Evolutionary conservation across 2,113 vertebrate genomes (phyloP).

Genomic region (Onychostoma macrolepis): DNA sequence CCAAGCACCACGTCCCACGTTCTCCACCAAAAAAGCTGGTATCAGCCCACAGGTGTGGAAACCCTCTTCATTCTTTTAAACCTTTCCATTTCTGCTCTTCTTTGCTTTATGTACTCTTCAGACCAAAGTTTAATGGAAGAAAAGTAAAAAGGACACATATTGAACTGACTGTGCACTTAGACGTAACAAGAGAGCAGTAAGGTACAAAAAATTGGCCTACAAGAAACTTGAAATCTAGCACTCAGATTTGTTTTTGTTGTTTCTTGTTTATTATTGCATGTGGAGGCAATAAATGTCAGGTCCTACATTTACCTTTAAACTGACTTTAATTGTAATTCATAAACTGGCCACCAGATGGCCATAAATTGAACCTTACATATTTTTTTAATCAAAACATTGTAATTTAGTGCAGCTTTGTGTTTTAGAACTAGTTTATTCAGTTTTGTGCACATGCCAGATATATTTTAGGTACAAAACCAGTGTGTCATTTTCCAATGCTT

Average conservation of each 20-base stretch:
- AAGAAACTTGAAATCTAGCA: not conserved
- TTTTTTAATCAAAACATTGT: conserved; percentile 23
- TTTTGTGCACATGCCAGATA: conserved; percentile 33
- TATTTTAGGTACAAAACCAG: conserved; percentile 57
- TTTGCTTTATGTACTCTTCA: conserved; percentile 56
- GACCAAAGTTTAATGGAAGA: conserved; percentile 35
- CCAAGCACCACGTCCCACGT: conserved; percentile 90
- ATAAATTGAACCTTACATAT: conserved; percentile 12
- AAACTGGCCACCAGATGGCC: conserved; percentile 19
- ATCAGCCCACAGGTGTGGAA: conserved; percentile 98
- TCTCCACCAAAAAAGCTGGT: conserved; percentile 90
- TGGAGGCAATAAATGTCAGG: conserved; percentile 20
- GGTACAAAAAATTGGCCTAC: not conserved
- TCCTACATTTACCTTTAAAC: conserved; percentile 8
- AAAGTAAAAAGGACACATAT: conserved; percentile 19
- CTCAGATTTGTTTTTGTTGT: conserved; percentile 17
- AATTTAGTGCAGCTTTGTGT: conserved; percentile 28
- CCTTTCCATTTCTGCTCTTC: conserved; percentile 41
- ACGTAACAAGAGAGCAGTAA: conserved; percentile 4
- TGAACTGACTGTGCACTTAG: conserved; percentile 17
- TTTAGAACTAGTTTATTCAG: conserved; percentile 18
- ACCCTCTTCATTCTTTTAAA: conserved; percentile 87
- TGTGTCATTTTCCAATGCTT: conserved; percentile 64
- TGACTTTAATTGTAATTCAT: not conserved
- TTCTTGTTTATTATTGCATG: conserved; percentile 42